A percentile compares a stretch with the other conserved stretches of the same genome.
phyloP scores from a whole-genome alignment of 2,797 vertebrate genomes.

The Lacerta viridis region DNA sequence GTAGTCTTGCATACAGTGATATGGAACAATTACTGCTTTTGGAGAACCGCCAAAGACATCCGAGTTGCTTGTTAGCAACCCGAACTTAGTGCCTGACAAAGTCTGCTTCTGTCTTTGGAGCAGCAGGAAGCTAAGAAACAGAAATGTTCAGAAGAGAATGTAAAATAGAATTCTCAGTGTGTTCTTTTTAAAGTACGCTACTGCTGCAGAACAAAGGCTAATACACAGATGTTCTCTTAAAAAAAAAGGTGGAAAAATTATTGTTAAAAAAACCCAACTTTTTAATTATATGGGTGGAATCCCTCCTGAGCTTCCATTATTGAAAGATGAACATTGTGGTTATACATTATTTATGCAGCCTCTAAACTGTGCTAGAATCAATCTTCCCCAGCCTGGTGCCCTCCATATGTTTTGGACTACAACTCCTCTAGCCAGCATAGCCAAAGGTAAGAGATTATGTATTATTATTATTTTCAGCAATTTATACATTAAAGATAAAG shows the following conservation, averaged over 20 bases:
- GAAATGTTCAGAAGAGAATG: neutral
- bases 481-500: no score
- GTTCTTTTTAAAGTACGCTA: neutral
- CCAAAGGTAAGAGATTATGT: no score
- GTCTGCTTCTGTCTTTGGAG: slow-evolving; percentile 2
- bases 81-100: slow-evolving; percentile 34
- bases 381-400: no score
- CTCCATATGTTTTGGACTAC: no score
- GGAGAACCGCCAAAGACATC: slow-evolving; percentile 29
- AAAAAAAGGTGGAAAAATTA: neutral
- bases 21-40: slow-evolving; percentile 35
- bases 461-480: no score
- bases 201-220: neutral
- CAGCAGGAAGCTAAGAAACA: neutral
- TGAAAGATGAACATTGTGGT: neutral
- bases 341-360: neutral
- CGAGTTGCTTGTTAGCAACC: slow-evolving; percentile 4
- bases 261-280: neutral
- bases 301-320: neutral
- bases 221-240: neutral
- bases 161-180: slow-evolving; percentile 1
- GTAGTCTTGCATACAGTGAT: neutral
- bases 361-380: no score
- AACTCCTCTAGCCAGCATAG: no score
- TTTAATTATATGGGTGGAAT: neutral